Percentiles rank a stretch among this genome's conserved stretches.
phyloP scores from a whole-genome alignment of 2,888 invertebrate species.

The Euzophera pinguis region DNA sequence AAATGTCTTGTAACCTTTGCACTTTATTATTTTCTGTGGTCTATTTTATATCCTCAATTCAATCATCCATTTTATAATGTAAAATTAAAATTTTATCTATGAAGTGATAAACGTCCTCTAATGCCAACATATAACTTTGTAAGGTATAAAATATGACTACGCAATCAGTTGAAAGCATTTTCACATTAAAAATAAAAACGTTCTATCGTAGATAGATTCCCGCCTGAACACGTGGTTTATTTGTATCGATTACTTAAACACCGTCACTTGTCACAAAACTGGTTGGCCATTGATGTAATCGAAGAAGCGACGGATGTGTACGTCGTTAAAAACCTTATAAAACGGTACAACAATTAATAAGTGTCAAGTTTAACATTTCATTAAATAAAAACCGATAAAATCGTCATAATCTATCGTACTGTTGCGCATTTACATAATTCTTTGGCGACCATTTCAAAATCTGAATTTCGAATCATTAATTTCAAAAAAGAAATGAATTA shows the following conservation, averaged over 20 bases:
- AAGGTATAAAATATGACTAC: not conserved
- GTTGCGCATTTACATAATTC: conserved; percentile 20
- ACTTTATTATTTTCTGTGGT: not conserved
- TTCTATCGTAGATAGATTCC: conserved; percentile 10
- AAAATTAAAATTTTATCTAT: not conserved
- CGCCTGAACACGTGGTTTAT: conserved; percentile 50
- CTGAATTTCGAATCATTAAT: conserved; percentile 22
- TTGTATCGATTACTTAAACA: conserved; percentile 55
- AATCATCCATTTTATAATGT: not conserved
- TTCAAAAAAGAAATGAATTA: conserved; percentile 11
- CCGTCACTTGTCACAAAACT: conserved; percentile 57
- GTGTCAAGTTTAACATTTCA: conserved; percentile 68
- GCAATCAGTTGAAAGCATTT: conserved; percentile 12
- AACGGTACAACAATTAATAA: conserved; percentile 65
- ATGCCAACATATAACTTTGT: not conserved
- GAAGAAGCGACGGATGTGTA: conserved; percentile 50
- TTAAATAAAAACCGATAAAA: conserved; percentile 57
- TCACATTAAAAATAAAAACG: conserved; percentile 16
- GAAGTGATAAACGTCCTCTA: not conserved
- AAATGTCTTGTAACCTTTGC: not conserved
- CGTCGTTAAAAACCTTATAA: conserved; percentile 58
- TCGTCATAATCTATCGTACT: conserved; percentile 31
- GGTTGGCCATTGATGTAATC: conserved; percentile 56
- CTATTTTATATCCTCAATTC: not conserved
- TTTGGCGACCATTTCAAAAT: conserved; percentile 17